Percentiles rank a stretch among this genome's conserved stretches.
Evolutionary conservation across 2,888 invertebrate species (phyloP).

Genomic region (Dascillus cervinus): DNA sequence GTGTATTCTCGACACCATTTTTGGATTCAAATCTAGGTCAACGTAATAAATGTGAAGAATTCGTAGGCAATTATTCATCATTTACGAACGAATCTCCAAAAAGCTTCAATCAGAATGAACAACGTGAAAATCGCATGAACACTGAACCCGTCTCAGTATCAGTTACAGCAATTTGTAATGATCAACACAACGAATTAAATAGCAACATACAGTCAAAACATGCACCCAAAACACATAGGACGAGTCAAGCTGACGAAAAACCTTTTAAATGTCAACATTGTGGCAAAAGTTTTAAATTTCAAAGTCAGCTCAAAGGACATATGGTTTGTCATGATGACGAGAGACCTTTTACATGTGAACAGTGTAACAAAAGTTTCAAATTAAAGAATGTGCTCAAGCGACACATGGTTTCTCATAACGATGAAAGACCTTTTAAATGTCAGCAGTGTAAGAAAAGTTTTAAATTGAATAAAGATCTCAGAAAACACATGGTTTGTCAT

Average conservation of each 20-base stretch:
- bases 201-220: too few species aligned
- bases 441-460: not conserved
- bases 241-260: not conserved
- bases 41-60: too few species aligned
- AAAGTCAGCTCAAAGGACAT: not conserved
- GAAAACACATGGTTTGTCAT: not conserved
- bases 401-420: not conserved
- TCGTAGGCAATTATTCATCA: too few species aligned
- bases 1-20: too few species aligned
- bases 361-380: not conserved
- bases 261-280: not conserved
- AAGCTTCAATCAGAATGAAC: too few species aligned
- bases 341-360: not conserved
- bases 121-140: too few species aligned
- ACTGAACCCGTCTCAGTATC: too few species aligned
- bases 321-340: not conserved
- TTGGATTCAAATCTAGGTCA: too few species aligned
- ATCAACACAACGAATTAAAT: too few species aligned
- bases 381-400: not conserved
- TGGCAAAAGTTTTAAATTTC: not conserved
- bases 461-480: not conserved
- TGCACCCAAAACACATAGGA: too few species aligned
- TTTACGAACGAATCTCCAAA: too few species aligned
- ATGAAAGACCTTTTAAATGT: not conserved
- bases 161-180: too few species aligned